Conservation (phyloP, 2,888 invertebrate genomes). For the Himalopsyche anomala region DNA sequence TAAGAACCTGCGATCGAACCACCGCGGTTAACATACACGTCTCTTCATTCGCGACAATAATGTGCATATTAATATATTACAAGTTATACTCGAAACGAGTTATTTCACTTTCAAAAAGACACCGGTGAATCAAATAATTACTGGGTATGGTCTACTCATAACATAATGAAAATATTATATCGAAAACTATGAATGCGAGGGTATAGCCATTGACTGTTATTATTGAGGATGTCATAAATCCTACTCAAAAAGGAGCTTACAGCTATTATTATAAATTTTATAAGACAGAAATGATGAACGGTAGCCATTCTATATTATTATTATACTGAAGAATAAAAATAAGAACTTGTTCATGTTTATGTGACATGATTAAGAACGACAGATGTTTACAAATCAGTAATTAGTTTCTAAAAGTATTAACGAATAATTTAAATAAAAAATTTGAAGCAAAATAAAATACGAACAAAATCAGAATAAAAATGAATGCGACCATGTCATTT, state of each 20-base stretch:
- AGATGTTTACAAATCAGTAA: too few relatives aligned
- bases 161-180: background rate
- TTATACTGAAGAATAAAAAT: background rate
- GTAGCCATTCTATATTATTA: background rate
- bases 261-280: conserved; percentile 7
- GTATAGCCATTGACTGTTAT: background rate
- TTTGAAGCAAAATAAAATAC: too few relatives aligned
- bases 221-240: conserved; percentile 34
- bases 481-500: too few relatives aligned
- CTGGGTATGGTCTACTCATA: background rate
- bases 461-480: too few relatives aligned
- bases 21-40: background rate
- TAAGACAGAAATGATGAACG: background rate
- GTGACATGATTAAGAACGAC: too few relatives aligned
- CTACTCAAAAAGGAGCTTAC: background rate
- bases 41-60: background rate
- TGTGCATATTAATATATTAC: background rate
- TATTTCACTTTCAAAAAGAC: conserved; percentile 29
- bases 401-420: too few relatives aligned
- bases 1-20: background rate
- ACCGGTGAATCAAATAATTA: conserved; percentile 16
- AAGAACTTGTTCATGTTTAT: background rate
- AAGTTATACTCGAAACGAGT: background rate
- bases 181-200: conserved; percentile 8
- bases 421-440: too few relatives aligned